Evolutionary conservation across 2,113 vertebrate genomes (phyloP).

Genomic region (Pluvianellus socialis): DNA sequence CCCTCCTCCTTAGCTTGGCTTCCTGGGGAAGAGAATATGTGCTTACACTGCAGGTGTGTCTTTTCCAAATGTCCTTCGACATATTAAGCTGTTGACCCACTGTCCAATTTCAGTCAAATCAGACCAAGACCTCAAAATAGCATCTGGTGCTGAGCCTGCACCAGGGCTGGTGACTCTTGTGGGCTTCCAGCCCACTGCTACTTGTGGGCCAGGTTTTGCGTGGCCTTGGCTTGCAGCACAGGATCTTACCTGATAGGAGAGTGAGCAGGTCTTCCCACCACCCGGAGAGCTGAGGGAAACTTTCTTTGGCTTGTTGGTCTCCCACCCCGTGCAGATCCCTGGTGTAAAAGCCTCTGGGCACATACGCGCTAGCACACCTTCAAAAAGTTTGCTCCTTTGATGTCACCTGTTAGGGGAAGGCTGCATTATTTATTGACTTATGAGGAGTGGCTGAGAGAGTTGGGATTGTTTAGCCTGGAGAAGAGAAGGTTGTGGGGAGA

Average conservation of each 20-base stretch:
- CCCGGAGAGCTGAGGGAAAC: neutral
- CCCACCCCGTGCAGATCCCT: neutral
- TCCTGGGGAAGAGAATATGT: neutral
- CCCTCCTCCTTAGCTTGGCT: neutral
- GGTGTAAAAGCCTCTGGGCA: neutral
- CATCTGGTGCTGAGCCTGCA: neutral
- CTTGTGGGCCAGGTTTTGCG: neutral
- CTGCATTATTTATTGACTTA: slow-evolving; percentile 14
- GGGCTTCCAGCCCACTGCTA: neutral
- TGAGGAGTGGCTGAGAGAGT: too few relatives aligned
- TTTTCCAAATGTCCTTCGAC: neutral
- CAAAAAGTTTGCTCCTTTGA: neutral
- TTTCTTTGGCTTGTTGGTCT: neutral
- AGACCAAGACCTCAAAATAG: neutral
- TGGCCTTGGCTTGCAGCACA: neutral
- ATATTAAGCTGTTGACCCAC: neutral
- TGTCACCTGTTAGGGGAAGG: neutral
- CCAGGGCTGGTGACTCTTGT: neutral
- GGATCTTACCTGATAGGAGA: neutral
- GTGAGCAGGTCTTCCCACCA: neutral
- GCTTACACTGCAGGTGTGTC: neutral
- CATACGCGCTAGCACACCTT: neutral
- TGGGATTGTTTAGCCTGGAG: too few relatives aligned
- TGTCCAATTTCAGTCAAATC: neutral
- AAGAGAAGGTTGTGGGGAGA: too few relatives aligned